Percentiles rank a stretch among this genome's conserved stretches.
Conservation (phyloP, 2,888 invertebrate species). For the Epistrophe grossulariae region DNA sequence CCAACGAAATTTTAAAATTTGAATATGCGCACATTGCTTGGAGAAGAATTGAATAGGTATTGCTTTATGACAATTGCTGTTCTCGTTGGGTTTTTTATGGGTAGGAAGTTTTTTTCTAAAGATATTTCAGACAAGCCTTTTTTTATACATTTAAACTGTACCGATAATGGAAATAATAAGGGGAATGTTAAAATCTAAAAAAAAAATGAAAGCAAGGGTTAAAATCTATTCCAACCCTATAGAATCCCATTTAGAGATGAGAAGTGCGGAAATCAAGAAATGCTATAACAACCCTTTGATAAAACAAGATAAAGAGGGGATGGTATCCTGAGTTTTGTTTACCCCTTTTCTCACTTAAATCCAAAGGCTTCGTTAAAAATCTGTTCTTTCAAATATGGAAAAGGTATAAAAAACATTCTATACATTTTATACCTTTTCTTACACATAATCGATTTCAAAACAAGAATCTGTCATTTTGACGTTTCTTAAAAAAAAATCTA, state of each 20-base stretch:
- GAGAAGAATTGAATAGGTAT: neutral
- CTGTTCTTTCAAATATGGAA: neutral
- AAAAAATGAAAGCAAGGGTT: neutral
- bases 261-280: neutral
- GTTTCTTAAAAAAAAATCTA: constrained; percentile 26
- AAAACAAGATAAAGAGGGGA: neutral
- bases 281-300: constrained; percentile 10
- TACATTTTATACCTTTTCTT: neutral
- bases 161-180: neutral
- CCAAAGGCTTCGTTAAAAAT: constrained; percentile 15
- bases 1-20: constrained; percentile 71
- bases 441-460: neutral
- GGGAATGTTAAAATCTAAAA: constrained; percentile 7
- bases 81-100: neutral
- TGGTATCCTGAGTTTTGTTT: neutral
- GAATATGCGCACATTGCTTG: constrained; percentile 68
- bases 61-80: neutral
- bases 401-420: constrained; percentile 10
- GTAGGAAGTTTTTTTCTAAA: neutral
- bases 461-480: constrained; percentile 52
- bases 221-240: constrained; percentile 7
- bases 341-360: constrained; percentile 27
- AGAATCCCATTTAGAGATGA: neutral
- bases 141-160: neutral
- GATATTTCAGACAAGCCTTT: neutral